Base-by-base conservation (phyloP, 2,888 invertebrate genomes). In the Amphipoea oculea region DNA sequence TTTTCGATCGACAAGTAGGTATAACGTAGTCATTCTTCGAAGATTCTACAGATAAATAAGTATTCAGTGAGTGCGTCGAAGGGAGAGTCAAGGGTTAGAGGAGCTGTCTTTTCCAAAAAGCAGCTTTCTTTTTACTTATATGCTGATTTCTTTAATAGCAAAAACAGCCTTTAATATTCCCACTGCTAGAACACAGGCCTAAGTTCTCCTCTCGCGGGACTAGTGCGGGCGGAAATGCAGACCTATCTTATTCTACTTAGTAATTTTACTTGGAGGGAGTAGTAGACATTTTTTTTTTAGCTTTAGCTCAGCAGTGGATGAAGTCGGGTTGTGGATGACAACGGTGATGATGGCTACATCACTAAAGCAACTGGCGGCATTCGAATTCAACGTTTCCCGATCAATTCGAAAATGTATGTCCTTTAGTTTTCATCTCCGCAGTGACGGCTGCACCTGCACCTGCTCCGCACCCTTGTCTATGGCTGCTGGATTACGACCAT, bases 381-480 rank as follows among this genome's bases (percentile, higher is more conserved):
- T 69, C 51, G 4, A 36, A 36, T 69, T 36, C 14, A 14, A 29
- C 9, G 29, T 68, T 29, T 29, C 29, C n/a, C 29, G 29, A 29
- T 14, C 29, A 62, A 62, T 2, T 9, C 12, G 2, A 62, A 62
- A 62, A 62, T 62, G 0, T 29, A 14, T 5, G 11, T 14, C 29
- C 14, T 29, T 17, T 42, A n/a, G 63, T 40, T 11, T 60, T 29
- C 9, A 11, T n/a, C 1, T 75, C 74, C 12, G 9, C 78, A 90
- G 88, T 90, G 17, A 78, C 57, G 1, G 84, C 88, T 2, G 89
- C 89, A 29, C 79, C 79, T 20, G 66, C 20, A 5, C 79, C 79
- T 4, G 48, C 40, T 17, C 89, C 89, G 0, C 86, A 83, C 3
- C 89, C 90, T 9, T 91, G 89, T 81, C 62, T 71, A 70, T 65